A percentile compares a stretch with the other conserved stretches of the same genome.
Evolutionary conservation across 2,888 invertebrate species (phyloP).

Genomic region (Sabellastarte sp.): DNA sequence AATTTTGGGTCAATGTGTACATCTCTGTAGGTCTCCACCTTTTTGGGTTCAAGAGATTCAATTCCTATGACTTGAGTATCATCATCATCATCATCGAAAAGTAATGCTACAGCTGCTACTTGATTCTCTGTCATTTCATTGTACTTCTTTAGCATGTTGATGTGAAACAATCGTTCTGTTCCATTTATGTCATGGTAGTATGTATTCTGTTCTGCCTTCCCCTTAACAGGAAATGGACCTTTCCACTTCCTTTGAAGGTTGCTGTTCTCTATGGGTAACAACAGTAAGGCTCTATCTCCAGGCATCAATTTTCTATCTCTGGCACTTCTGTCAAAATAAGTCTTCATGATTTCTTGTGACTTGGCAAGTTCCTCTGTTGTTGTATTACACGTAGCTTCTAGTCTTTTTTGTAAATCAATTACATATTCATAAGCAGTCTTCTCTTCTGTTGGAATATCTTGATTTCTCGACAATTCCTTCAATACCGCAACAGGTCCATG

Average conservation of each 20-base stretch:
- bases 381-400: slow-evolving; percentile 24
- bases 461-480: background rate
- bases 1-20: background rate
- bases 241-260: slow-evolving; percentile 22
- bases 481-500: slow-evolving; percentile 7
- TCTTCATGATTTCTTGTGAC: slow-evolving; percentile 4
- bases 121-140: background rate
- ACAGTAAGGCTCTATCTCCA: slow-evolving; percentile 27
- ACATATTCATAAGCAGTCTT: slow-evolving; percentile 19
- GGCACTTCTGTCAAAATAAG: slow-evolving; percentile 24
- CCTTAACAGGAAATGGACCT: slow-evolving; percentile 7
- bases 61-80: background rate
- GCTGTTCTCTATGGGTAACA: slow-evolving; percentile 30
- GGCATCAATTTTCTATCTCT: slow-evolving; percentile 8
- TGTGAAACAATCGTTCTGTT: slow-evolving; percentile 1
- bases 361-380: slow-evolving; percentile 13
- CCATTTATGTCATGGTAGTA: slow-evolving; percentile 1
- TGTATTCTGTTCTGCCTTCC: background rate
- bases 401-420: slow-evolving; percentile 20
- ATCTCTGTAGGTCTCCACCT: no score
- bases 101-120: background rate
- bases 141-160: slow-evolving; percentile 8
- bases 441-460: background rate
- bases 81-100: background rate
- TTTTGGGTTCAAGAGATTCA: no score